Base-by-base conservation (phyloP, 2,113 vertebrate species). In the Dryoscopus gambensis region DNA sequence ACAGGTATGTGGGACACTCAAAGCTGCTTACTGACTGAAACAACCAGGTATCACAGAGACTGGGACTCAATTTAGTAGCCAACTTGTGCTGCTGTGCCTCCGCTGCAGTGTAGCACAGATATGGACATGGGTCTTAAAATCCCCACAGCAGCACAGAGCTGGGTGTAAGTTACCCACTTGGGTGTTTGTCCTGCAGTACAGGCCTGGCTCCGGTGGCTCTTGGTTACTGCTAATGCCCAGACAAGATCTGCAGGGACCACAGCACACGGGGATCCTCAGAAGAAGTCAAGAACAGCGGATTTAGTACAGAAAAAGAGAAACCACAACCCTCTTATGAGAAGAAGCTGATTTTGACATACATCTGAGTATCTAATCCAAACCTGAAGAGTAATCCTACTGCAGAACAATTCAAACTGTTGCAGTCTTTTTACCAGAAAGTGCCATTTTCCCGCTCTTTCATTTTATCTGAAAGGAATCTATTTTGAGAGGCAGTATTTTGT, bases 151-250 rank as follows among this genome's bases (percentile, higher is more conserved):
- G 59, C 40, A 49, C 46, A 30, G 40, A 55, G 57, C 21, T 9
- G 33, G 50, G 42, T 0, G 0, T 16, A 13, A 1, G 2, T 37
- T 18, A 28, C 46, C 35, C 24, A 17, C 9, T 4, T 13, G 0
- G 4, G 35, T 24, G 27, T 13, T 83, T 14, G 23, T 15, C 21
- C 60, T n/a, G 5, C 0, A 1, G 25, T 7, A n/a, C 27, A 60
- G 24, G 37, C 13, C 35, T 3, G 3, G 71, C 33, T 69, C n/a
- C 76, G 62, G 63, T 8, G 6, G 59, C 59, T 84, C 67, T 21
- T 0, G 0, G n/a, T 11, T 44, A 40, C 11, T 73, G 59, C 31
- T 10, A 44, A 60, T 1, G 15, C 31, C 53, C 68, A n/a, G 28
- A 39, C 18, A 55, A 78, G 44, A 21, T 7, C 60, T 35, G 21